These are phyloP conservation scores for Mirza zaza DNA, from an alignment of 2,113 vertebrate species.

Conservation along the genomic window DNA sequence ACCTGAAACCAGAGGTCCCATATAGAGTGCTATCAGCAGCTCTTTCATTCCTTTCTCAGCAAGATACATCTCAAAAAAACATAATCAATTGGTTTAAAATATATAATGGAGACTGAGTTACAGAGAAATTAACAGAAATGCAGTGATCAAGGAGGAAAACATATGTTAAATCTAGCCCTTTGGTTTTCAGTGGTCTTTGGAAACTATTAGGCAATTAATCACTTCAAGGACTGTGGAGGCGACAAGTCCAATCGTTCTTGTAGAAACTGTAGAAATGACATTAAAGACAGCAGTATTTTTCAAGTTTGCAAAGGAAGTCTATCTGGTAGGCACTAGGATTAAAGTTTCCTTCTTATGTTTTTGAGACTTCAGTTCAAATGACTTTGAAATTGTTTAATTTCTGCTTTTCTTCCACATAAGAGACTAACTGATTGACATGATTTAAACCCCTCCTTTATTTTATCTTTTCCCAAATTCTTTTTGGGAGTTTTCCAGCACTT, in stretches of 20 bases:
- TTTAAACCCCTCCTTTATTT: neutral
- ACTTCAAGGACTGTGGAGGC: slow-evolving; percentile 17
- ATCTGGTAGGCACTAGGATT: neutral
- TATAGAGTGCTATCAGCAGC: neutral
- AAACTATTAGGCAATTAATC: slow-evolving; percentile 50
- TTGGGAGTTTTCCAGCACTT: slow-evolving; percentile 20
- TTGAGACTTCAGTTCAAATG: neutral
- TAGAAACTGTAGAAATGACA: neutral
- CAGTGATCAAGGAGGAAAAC: neutral
- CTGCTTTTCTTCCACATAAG: neutral
- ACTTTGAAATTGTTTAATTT: slow-evolving; percentile 40
- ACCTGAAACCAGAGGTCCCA: neutral
- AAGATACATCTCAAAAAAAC: neutral
- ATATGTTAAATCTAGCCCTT: neutral
- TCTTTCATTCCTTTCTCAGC: neutral
- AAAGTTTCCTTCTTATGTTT: neutral
- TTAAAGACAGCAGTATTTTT: neutral
- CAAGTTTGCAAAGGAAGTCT: slow-evolving; percentile 38
- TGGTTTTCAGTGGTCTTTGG: slow-evolving; percentile 37
- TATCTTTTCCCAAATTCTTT: slow-evolving; percentile 17
- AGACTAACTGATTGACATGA: neutral
- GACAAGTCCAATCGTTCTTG: slow-evolving; percentile 33
- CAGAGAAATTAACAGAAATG: slow-evolving; percentile 23
- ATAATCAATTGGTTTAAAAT: neutral
- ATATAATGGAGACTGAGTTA: neutral